phyloP scores from a whole-genome alignment of 2,888 invertebrate genomes.

The Drosophila macrospina region DNA sequence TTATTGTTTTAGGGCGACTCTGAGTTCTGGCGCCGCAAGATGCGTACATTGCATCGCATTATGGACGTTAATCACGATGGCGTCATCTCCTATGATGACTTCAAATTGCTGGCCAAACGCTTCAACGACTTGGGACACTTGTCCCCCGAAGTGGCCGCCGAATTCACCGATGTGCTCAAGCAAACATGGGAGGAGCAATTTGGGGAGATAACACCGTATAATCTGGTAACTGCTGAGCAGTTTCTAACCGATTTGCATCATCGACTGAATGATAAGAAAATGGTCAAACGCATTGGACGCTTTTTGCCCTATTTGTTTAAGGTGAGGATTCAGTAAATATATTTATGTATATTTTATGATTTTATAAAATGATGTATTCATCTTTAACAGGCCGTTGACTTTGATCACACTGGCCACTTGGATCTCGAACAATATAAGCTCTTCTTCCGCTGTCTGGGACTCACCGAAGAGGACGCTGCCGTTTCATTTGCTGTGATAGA shows the following conservation, averaged over 20 bases:
- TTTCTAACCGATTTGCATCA: constrained; percentile 93
- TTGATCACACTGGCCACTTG: constrained; percentile 91
- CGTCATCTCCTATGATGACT: constrained; percentile 93
- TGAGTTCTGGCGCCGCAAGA: constrained; percentile 93
- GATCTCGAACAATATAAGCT: constrained; percentile 93
- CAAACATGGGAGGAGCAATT: constrained; percentile 94
- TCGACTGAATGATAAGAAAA: constrained; percentile 90
- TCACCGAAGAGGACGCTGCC: constrained; percentile 90
- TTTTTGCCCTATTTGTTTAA: constrained; percentile 93
- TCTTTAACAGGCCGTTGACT: constrained; percentile 90
- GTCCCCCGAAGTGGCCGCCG: constrained; percentile 88
- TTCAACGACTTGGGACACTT: constrained; percentile 92
- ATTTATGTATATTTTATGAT: background rate
- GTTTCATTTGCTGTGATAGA: constrained; percentile 92
- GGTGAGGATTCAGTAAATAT: constrained; percentile 86
- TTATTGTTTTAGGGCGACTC: constrained; percentile 80
- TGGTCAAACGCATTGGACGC: constrained; percentile 90
- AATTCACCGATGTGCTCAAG: constrained; percentile 90
- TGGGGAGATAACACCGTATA: constrained; percentile 93
- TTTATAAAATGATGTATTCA: background rate
- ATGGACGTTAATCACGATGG: constrained; percentile 95
- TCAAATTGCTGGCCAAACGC: constrained; percentile 90
- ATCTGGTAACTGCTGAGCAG: constrained; percentile 92
- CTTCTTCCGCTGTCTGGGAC: constrained; percentile 92
- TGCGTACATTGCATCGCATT: constrained; percentile 93